These are phyloP conservation scores for Salpingus planirostris DNA, from an alignment of 2,888 invertebrate genomes.

Conservation along the genomic window DNA sequence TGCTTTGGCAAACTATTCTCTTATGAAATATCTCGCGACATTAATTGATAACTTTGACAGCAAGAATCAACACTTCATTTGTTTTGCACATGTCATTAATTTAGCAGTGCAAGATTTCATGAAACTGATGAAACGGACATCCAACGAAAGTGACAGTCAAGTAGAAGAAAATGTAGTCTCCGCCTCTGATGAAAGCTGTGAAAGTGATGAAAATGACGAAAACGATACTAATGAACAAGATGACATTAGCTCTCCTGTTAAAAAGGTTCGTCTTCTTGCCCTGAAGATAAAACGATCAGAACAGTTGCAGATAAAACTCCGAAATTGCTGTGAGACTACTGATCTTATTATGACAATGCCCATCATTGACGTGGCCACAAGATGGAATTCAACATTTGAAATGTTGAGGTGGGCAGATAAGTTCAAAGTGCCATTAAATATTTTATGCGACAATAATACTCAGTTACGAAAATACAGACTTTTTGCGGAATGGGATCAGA, in stretches of 20 bases:
- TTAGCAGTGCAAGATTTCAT: slow-evolving; percentile 7
- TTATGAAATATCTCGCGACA: slow-evolving; percentile 1
- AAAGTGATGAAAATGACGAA: not conserved
- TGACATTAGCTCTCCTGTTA: not conserved
- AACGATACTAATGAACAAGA: not conserved
- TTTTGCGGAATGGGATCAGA: slow-evolving; percentile 7
- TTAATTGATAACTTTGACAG: slow-evolving; percentile 2
- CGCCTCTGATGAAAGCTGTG: slow-evolving; percentile 1
- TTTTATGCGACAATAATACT: slow-evolving; percentile 11
- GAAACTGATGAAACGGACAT: not conserved
- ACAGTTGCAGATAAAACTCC: slow-evolving; percentile 6
- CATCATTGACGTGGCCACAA: slow-evolving; percentile 12
- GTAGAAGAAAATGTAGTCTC: too few relatives aligned
- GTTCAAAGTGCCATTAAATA: slow-evolving; percentile 7
- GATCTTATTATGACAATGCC: slow-evolving; percentile 12
- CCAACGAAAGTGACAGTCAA: too few relatives aligned
- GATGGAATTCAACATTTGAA: slow-evolving; percentile 14
- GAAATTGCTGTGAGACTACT: slow-evolving; percentile 12
- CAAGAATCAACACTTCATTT: slow-evolving; percentile 6
- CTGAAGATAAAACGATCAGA: slow-evolving; percentile 14
- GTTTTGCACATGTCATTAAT: slow-evolving; percentile 7
- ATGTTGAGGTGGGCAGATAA: slow-evolving; percentile 7
- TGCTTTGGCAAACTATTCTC: slow-evolving; percentile 4
- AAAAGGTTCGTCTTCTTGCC: slow-evolving; percentile 1
- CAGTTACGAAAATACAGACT: slow-evolving; percentile 1